These are phyloP conservation scores for Amyelois transitella DNA, from an alignment of 1,140 invertebrate species.

Conservation along the genomic window DNA sequence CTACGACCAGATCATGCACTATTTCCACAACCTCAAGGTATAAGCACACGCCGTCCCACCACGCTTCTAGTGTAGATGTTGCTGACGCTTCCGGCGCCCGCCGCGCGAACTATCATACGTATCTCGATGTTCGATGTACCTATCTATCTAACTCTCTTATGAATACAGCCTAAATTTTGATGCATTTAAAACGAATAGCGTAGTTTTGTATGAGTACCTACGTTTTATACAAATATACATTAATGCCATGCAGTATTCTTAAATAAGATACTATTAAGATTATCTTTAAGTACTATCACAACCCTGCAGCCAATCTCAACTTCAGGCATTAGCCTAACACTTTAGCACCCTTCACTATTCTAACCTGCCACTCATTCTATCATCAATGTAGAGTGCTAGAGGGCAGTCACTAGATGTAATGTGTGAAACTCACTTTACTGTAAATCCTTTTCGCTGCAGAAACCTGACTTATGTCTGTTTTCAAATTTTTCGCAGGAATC, in stretches of 20 bases:
- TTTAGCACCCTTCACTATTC: constrained; percentile 24
- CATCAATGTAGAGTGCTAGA: constrained; percentile 53
- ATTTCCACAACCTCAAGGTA: constrained; percentile 97
- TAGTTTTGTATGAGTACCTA: constrained; percentile 65
- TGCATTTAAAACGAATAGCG: constrained; percentile 63
- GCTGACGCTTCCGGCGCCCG: constrained; percentile 10
- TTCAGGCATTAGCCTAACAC: constrained; percentile 18
- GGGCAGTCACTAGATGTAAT: constrained; percentile 36
- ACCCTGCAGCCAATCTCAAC: constrained; percentile 26
- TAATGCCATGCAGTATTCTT: constrained; percentile 53
- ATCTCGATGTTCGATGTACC: constrained; percentile 50
- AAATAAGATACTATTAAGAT: constrained; percentile 29
- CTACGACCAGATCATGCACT: constrained; percentile 97
- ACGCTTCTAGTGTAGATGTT: constrained; percentile 67
- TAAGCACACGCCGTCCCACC: constrained; percentile 69
- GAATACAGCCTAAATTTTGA: constrained; percentile 70
- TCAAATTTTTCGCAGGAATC: constrained; percentile 78
- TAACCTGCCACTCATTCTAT: constrained; percentile 32
- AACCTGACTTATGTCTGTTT: constrained; percentile 59
- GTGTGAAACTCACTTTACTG: constrained; percentile 37
- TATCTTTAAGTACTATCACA: constrained; percentile 33
- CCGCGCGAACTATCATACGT: constrained; percentile 31
- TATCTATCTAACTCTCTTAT: constrained; percentile 59
- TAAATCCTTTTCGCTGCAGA: constrained; percentile 36
- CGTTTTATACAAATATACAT: constrained; percentile 66